phyloP scores from a whole-genome alignment of 1,140 invertebrate genomes.

The Drosophila ironensis region DNA sequence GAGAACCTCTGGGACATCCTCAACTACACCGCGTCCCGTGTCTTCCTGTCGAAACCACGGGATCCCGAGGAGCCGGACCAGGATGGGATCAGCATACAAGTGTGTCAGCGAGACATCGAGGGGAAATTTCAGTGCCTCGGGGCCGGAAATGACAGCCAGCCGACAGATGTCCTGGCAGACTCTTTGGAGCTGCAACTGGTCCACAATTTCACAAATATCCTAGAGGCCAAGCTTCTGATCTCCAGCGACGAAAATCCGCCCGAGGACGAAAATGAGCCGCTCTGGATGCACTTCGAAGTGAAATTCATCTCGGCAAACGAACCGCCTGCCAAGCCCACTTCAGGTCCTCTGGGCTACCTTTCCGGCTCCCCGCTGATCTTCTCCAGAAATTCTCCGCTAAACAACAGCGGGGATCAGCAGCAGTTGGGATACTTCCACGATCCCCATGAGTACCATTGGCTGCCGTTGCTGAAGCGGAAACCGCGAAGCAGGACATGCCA shows the following conservation, averaged over 20 bases:
- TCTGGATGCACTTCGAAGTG: constrained; percentile 42
- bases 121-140: constrained; percentile 7
- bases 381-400: constrained; percentile 22
- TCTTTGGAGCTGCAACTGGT: constrained; percentile 35
- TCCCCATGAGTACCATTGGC: constrained; percentile 27
- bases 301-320: constrained; percentile 9
- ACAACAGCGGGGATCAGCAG: constrained; percentile 24
- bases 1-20: constrained; percentile 30
- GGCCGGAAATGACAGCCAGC: constrained; percentile 23
- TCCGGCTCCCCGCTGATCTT: constrained; percentile 56
- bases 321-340: constrained; percentile 23
- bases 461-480: constrained; percentile 24
- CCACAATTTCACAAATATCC: constrained; percentile 61
- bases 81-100: constrained; percentile 22
- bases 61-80: constrained; percentile 37
- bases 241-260: background rate
- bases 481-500: constrained; percentile 17
- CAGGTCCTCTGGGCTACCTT: constrained; percentile 68
- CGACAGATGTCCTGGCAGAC: constrained; percentile 27
- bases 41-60: constrained; percentile 26
- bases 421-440: constrained; percentile 46
- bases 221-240: constrained; percentile 28
- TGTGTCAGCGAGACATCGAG: constrained; percentile 26
- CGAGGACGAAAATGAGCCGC: background rate
- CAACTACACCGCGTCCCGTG: constrained; percentile 44